A percentile compares a stretch with the other conserved stretches of the same genome.
Evolutionary conservation across 2,888 invertebrate species (phyloP).

Genomic region (Sericinus montela): DNA sequence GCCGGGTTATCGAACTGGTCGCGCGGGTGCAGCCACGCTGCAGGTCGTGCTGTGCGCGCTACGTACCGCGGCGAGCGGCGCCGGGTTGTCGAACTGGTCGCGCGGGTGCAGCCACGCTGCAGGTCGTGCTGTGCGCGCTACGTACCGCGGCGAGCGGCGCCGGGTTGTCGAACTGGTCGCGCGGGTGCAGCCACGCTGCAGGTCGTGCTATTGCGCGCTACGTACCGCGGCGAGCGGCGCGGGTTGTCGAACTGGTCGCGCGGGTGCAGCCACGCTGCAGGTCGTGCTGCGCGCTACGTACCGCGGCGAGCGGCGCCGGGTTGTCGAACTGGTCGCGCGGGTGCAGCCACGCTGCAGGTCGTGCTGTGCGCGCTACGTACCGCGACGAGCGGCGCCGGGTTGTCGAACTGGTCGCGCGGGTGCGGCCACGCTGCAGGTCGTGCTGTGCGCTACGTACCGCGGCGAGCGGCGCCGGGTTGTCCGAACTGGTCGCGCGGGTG

Average conservation of each 20-base stretch:
- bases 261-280: too few relatives aligned
- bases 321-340: slow-evolving; percentile 96
- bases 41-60: too few relatives aligned
- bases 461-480: slow-evolving; percentile 79
- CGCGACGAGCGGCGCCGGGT: too few relatives aligned
- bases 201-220: slow-evolving; percentile 87
- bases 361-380: slow-evolving; percentile 86
- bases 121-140: slow-evolving; percentile 85
- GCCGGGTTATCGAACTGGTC: slow-evolving; percentile 28
- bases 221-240: slow-evolving; percentile 62
- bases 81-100: slow-evolving; percentile 90
- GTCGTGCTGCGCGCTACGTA: too few relatives aligned
- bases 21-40: not conserved
- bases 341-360: too few relatives aligned
- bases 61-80: too few relatives aligned
- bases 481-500: slow-evolving; percentile 95
- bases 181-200: too few relatives aligned
- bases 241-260: too few relatives aligned
- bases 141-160: slow-evolving; percentile 40
- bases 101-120: too few relatives aligned
- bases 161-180: slow-evolving; percentile 92
- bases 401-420: too few relatives aligned
- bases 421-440: too few relatives aligned
- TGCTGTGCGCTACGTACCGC: slow-evolving; percentile 30
- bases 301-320: slow-evolving; percentile 13